Percentiles rank a stretch among this genome's conserved stretches.
phyloP scores from a whole-genome alignment of 2,113 vertebrate genomes.

The Vombatus ursinus region DNA sequence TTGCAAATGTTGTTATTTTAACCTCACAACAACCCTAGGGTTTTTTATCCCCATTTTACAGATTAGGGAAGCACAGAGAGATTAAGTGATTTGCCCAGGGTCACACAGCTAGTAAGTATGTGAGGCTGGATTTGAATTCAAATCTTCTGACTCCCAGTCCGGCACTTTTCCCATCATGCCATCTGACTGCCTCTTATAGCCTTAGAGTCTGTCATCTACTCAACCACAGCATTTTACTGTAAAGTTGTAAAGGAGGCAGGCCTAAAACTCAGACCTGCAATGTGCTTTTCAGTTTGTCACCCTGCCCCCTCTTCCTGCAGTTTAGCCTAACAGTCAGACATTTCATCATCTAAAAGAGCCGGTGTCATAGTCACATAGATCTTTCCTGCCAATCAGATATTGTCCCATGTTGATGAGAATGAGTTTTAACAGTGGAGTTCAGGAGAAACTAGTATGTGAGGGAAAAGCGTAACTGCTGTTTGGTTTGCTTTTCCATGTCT shows the following conservation, averaged over 20 bases:
- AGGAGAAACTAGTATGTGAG: constrained; percentile 6
- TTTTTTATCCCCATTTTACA: not conserved
- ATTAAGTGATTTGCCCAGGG: not conserved
- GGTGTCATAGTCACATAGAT: not conserved
- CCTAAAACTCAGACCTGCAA: not conserved
- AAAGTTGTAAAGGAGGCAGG: not conserved
- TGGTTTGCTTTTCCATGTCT: constrained; percentile 33
- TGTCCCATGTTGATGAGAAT: constrained; percentile 51
- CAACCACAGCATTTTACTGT: not conserved
- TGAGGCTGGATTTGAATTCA: not conserved
- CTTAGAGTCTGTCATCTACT: not conserved
- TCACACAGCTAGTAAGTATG: not conserved
- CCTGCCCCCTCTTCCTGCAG: constrained; percentile 22
- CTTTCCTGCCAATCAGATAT: constrained; percentile 53
- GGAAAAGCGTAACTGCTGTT: constrained; percentile 59
- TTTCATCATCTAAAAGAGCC: constrained; percentile 12
- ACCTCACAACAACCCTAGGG: not conserved
- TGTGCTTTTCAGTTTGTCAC: not conserved
- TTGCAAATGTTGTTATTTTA: not conserved
- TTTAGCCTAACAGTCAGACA: constrained; percentile 20
- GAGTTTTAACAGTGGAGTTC: constrained; percentile 31
- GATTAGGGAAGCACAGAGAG: not conserved
- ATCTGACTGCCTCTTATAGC: not conserved
- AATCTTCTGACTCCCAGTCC: not conserved
- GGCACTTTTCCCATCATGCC: not conserved